Base-by-base conservation (phyloP, 2,888 invertebrate genomes). In the Parapristionchus giblindavisi region DNA sequence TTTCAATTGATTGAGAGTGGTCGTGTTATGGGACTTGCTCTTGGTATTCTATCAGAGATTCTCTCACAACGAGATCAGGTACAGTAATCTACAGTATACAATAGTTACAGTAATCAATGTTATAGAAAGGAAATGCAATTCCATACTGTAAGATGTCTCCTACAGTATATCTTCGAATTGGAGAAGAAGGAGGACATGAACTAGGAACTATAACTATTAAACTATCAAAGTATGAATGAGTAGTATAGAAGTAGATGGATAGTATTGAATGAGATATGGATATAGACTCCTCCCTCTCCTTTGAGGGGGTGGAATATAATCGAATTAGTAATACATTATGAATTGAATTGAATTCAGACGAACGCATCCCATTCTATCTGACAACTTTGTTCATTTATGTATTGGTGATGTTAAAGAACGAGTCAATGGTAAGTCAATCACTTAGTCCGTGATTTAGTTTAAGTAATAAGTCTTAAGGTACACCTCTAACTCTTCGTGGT, bases 81-180 rank as follows among this genome's bases (percentile, higher is more conserved):
- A 61, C 1, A 14, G 17, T 43, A 43, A 8, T 17, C 43, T 43
- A 2, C 24, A 1, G 14, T 61, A 5, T 24, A 24, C 27, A n/a
- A 24, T 38, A n/a, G 11, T 3, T 40, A 40, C 38, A 61, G 24
- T 40, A 32, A 61, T 61, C 43, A 17, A 54, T 24, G n/a, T 70
- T 24, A 54, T 27, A 70, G 70, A 36, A 36, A 34, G 52, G 70
- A 21, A 52, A 70, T n/a, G 21, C 36, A 3, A 52, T 70, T 27
- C 52, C 70, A 29, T 70, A 70, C 36, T 70, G 70, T 38, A 52
- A 70, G 70, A 70, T 70, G 70, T 27, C 24, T 54, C 70, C 70
- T 54, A 54, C 43, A 24, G 70, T 70, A 54, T 70, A 38, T 29
- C 52, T 70, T 21, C 24, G 27, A 27, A 36, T 70, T 11, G 70